Conservation (phyloP, 2,888 invertebrate species). For the Barypeithes pellucidus region DNA sequence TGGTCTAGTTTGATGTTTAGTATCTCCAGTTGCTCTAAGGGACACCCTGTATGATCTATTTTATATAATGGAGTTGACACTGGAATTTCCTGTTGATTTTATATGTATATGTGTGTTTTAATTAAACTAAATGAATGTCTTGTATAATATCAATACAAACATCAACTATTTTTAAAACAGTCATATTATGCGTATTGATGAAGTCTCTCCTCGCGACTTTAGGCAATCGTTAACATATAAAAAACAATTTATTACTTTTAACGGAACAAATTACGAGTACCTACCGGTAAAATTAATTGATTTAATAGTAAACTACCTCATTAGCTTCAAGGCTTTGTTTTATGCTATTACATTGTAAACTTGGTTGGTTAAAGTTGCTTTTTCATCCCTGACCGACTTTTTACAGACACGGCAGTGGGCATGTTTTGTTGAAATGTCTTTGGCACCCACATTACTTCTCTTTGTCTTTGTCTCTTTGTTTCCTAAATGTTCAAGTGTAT, state of each 20-base stretch:
- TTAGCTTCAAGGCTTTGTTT: conserved; percentile 29
- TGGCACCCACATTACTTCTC: conserved; percentile 9
- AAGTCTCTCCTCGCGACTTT: too few relatives aligned
- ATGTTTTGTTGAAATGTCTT: conserved; percentile 11
- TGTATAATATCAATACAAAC: too few relatives aligned
- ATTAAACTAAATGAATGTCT: too few relatives aligned
- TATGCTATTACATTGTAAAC: not conserved
- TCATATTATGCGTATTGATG: too few relatives aligned
- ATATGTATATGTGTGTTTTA: too few relatives aligned
- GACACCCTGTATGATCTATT: too few relatives aligned
- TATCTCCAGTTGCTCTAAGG: too few relatives aligned
- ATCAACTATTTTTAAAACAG: too few relatives aligned
- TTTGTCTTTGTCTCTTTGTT: conserved; percentile 21
- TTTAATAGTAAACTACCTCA: conserved; percentile 12
- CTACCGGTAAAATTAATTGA: conserved; percentile 3
- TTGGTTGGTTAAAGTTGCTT: conserved; percentile 7
- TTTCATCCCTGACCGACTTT: conserved; percentile 59
- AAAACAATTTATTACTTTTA: not conserved
- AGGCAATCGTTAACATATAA: not conserved
- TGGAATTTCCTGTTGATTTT: too few relatives aligned
- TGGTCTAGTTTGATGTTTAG: too few relatives aligned
- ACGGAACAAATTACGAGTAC: too few relatives aligned
- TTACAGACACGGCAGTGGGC: conserved; percentile 54
- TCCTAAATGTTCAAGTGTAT: not conserved
- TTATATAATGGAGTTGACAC: too few relatives aligned